Evolutionary conservation across 2,113 vertebrate genomes (phyloP).

Genomic region (Trogon melanurus): DNA sequence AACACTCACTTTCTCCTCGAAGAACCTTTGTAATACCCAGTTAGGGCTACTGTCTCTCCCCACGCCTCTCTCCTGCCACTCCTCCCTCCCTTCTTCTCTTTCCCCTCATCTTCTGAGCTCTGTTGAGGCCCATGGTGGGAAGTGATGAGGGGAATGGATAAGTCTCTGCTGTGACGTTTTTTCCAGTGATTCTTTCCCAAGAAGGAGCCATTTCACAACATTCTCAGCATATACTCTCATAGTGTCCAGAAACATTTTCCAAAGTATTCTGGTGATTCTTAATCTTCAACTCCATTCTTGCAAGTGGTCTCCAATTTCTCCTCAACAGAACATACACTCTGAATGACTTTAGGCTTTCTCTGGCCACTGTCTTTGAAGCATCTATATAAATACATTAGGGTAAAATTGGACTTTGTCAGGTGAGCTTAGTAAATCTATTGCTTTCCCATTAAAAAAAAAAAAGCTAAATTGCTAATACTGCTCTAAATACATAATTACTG

Average conservation of each 20-base stretch:
- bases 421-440: not conserved
- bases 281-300: not conserved
- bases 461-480: not conserved
- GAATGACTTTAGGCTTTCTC: not conserved
- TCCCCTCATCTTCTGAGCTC: not conserved
- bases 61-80: too few relatives aligned
- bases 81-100: not conserved
- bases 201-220: not conserved
- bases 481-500: slow-evolving; percentile 10
- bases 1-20: not conserved
- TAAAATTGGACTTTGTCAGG: not conserved
- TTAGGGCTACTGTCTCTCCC: not conserved
- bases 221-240: not conserved
- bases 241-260: slow-evolving; percentile 13
- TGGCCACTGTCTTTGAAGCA: not conserved
- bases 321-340: not conserved
- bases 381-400: not conserved
- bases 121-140: not conserved
- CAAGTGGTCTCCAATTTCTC: not conserved
- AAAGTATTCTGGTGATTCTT: not conserved
- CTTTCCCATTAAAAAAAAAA: not conserved
- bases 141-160: not conserved
- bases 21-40: not conserved
- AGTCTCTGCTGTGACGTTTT: not conserved
- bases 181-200: not conserved